phyloP scores from a whole-genome alignment of 2,797 vertebrate genomes.

The Ceyx erithaca region DNA sequence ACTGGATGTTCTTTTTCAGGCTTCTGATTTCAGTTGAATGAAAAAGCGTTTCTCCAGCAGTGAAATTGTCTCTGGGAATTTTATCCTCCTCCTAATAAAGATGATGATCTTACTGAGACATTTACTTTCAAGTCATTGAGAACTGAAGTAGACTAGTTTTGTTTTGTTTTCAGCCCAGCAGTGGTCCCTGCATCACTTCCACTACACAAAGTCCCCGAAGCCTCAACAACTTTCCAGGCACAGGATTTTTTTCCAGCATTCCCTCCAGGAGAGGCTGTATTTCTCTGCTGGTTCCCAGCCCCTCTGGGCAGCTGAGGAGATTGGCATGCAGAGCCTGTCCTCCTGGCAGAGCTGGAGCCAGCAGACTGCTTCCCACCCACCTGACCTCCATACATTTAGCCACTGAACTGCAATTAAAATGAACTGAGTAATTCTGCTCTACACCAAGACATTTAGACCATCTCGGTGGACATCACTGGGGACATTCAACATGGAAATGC shows the following conservation, averaged over 20 bases:
- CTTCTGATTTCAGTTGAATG: not conserved
- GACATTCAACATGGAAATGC: not conserved
- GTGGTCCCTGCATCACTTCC: not conserved
- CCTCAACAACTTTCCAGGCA: not conserved
- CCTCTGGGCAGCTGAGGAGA: not conserved
- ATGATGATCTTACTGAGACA: not conserved
- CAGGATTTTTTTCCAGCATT: fast-evolving
- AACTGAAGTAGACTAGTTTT: not conserved
- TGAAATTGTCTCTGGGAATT: not conserved
- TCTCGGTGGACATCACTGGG: not conserved
- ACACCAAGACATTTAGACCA: not conserved
- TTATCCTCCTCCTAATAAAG: not conserved
- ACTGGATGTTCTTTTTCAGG: no score
- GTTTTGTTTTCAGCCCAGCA: not conserved
- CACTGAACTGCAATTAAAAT: not conserved
- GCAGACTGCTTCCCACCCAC: not conserved
- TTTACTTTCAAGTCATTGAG: not conserved
- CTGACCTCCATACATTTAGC: not conserved
- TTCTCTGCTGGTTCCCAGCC: not conserved
- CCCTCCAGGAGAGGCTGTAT: not conserved
- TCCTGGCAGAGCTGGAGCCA: not conserved
- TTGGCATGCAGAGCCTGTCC: not conserved
- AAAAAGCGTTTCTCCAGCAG: not conserved
- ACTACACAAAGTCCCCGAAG: fast-evolving
- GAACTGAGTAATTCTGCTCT: not conserved